phyloP scores from a whole-genome alignment of 2,797 vertebrate species.

The Siniperca obscura region DNA sequence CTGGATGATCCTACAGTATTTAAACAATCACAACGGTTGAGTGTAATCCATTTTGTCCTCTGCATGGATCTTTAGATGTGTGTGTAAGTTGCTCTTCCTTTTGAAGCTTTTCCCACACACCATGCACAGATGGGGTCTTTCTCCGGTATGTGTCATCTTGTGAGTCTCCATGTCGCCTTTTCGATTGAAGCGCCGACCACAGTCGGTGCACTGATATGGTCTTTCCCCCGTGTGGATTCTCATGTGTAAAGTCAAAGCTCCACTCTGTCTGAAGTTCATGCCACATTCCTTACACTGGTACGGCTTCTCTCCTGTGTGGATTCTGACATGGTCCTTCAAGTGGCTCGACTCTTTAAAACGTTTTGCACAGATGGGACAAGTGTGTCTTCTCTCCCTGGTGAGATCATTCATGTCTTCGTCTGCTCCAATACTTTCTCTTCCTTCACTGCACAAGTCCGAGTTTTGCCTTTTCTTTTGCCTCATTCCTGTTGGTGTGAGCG shows the following conservation, averaged over 20 bases:
- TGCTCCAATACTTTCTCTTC: neutral
- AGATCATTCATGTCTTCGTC: neutral
- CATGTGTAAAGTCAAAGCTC: constrained; percentile 41
- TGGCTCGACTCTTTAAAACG: constrained; percentile 42
- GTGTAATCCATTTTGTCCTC: neutral
- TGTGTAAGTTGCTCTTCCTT: constrained; percentile 38
- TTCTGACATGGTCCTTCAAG: constrained; percentile 46
- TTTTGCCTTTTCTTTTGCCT: neutral
- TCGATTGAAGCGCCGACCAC: constrained; percentile 33
- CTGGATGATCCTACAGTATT: too few species aligned
- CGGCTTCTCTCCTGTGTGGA: constrained; percentile 48
- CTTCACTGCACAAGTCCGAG: neutral
- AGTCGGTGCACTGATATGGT: constrained; percentile 40
- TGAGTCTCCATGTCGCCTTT: constrained; percentile 47
- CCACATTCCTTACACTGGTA: constrained; percentile 41
- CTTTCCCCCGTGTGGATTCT: constrained; percentile 47
- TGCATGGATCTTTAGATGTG: constrained; percentile 31
- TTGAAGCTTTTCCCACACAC: constrained; percentile 37
- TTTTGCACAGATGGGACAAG: constrained; percentile 34
- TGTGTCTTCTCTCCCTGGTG: constrained; percentile 20
- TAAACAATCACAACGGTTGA: neutral
- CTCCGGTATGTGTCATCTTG: constrained; percentile 36
- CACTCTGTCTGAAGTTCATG: constrained; percentile 41
- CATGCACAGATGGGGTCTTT: constrained; percentile 38
- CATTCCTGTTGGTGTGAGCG: neutral